Evolutionary conservation across 2,888 invertebrate species (phyloP).

Genomic region (Parnassius smintheus): DNA sequence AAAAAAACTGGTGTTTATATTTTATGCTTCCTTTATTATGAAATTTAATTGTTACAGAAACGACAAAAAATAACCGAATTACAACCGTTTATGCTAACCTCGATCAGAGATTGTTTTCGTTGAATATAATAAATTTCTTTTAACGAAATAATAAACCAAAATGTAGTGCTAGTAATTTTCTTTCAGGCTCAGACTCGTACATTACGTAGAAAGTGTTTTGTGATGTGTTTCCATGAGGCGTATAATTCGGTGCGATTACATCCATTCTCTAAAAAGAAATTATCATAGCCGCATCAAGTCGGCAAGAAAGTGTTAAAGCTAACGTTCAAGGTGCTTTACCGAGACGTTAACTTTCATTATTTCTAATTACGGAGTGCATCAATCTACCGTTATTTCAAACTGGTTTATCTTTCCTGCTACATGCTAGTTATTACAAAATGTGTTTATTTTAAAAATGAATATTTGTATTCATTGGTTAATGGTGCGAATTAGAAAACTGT

Average conservation of each 20-base stretch:
- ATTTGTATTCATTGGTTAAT: too few species aligned
- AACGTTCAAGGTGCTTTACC: constrained; percentile 18
- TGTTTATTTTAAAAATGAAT: too few species aligned
- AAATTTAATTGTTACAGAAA: too few species aligned
- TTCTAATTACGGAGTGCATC: constrained; percentile 26
- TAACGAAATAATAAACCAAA: not conserved
- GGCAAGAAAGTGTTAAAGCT: constrained; percentile 35
- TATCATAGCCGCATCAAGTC: constrained; percentile 26
- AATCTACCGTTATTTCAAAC: constrained; percentile 4
- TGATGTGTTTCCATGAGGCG: constrained; percentile 48
- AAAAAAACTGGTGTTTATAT: too few species aligned
- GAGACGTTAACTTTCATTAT: constrained; percentile 26
- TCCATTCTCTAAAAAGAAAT: constrained; percentile 36
- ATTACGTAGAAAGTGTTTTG: constrained; percentile 41
- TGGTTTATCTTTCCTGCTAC: not conserved
- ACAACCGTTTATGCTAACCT: too few species aligned
- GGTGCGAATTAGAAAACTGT: too few species aligned
- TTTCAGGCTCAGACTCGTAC: constrained; percentile 8
- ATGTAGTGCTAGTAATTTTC: not conserved
- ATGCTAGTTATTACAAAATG: not conserved
- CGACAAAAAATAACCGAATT: too few species aligned
- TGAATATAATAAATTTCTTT: too few species aligned
- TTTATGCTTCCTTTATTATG: too few species aligned
- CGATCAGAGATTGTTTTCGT: too few species aligned
- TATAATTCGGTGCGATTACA: constrained; percentile 53